Evolutionary conservation across 1,140 invertebrate species (phyloP), one percentile per base, ranked within the genome.

Genomic region (Drosophila pseudoobscura): DNA sequence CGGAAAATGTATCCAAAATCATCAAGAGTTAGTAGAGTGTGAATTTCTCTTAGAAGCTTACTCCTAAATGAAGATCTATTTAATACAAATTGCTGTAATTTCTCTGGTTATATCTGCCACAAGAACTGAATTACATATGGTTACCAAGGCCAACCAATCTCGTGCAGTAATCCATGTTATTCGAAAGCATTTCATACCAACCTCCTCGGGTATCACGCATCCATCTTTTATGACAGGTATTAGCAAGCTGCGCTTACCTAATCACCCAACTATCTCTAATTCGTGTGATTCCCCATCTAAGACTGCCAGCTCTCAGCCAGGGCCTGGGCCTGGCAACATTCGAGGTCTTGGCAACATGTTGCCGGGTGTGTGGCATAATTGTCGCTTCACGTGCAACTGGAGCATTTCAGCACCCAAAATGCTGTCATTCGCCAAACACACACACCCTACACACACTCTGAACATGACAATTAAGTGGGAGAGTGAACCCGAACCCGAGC

Each of bases 401-500:
- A 54, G 71, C 80, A 84, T 85, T 85, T 80, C 50, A 55, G 49
- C 35, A 39, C 11, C n/a, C 7, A 56, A 41, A 8, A 22, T 31
- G 31, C 35, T 50, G 72, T 83, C 72, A 77, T 70, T 73, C 52
- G 24, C 54, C 54, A 68, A 63, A 62, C 51, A 47, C 60, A 69
- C 59, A 73, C n/a, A 6, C n/a, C 31, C 31, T 31, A 31, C 39
- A 22, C 46, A 39, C 35, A 39, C 35, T 13, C 35, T 13, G 35
- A 13, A 39, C 3, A 39, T 79, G 72, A 71, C 83, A 88, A 88
- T 88, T 88, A 88, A 88, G 74, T 82, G 72, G 66, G 78, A 75
- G 71, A 88, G 70, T 87, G 83, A 87, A 79, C 82, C 82, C 71
- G 44, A 68, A 64, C 49, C 52, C 29, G 5, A 50, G 9, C 35